Percentiles rank a stretch among this genome's conserved stretches.
phyloP scores from a whole-genome alignment of 2,888 invertebrate genomes.

The Tortrix viridana region DNA sequence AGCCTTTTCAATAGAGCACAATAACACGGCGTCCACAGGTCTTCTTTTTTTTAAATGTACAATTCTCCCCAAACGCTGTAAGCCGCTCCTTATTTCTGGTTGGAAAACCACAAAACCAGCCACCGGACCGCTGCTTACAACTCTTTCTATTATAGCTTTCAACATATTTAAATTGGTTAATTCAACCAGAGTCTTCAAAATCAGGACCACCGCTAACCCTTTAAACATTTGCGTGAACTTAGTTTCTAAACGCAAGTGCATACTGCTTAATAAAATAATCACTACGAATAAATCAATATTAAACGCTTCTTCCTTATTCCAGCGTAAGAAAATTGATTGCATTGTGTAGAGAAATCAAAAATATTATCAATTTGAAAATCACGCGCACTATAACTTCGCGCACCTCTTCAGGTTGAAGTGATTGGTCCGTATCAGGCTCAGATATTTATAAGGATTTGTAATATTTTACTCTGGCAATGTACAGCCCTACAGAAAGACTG shows the following conservation, averaged over 20 bases:
- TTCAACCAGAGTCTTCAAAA: conserved; percentile 3
- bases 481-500: too few species aligned
- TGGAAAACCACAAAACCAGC: conserved; percentile 13
- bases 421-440: too few species aligned
- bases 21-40: background rate
- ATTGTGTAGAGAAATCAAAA: background rate
- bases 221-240: conserved; percentile 29
- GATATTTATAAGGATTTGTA: too few species aligned
- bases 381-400: too few species aligned
- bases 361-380: too few species aligned
- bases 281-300: conserved; percentile 4
- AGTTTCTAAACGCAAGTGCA: background rate
- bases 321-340: background rate
- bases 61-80: conserved; percentile 16
- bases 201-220: conserved; percentile 7
- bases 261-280: background rate
- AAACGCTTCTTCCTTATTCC: background rate
- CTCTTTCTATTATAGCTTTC: background rate
- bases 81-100: conserved; percentile 15
- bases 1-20: conserved; percentile 19
- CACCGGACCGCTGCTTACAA: conserved; percentile 2
- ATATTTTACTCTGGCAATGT: too few species aligned
- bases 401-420: too few species aligned
- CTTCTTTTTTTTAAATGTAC: conserved; percentile 13
- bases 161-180: conserved; percentile 7